phyloP scores from a whole-genome alignment of 2,797 vertebrate genomes.

The Thripadectes ignobilis region DNA sequence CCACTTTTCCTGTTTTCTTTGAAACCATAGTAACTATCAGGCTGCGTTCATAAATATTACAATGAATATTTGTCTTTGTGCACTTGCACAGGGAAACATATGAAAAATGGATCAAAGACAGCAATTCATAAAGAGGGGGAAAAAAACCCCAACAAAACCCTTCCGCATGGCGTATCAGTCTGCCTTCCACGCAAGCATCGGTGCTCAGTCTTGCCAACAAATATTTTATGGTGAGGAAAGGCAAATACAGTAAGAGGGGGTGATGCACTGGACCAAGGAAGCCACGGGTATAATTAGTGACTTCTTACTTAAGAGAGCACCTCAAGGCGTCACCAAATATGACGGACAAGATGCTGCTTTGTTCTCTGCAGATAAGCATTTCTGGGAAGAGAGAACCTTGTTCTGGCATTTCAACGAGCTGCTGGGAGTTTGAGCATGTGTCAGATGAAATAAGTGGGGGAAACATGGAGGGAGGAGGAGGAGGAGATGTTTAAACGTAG shows the following conservation, averaged over 20 bases:
- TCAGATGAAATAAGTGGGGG: not conserved
- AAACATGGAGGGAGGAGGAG: not conserved
- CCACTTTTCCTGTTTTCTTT: conserved; percentile 17
- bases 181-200: not conserved
- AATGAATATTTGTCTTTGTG: conserved; percentile 42
- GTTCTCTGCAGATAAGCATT: not conserved
- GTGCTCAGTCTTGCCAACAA: not conserved
- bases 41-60: conserved; percentile 33
- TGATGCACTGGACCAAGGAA: not conserved
- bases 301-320: not conserved
- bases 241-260: not conserved
- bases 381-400: not conserved
- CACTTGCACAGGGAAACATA: not conserved
- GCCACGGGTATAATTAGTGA: not conserved
- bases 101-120: conserved; percentile 48
- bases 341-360: not conserved
- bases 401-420: not conserved
- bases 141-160: accelerated
- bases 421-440: not conserved
- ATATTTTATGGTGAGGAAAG: not conserved
- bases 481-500: not conserved
- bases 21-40: conserved; percentile 42
- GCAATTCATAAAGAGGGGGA: not conserved
- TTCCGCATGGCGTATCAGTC: accelerated
- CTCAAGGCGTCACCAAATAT: not conserved